Conservation (phyloP, 2,888 invertebrate species). For the Eupithecia exiguata region DNA sequence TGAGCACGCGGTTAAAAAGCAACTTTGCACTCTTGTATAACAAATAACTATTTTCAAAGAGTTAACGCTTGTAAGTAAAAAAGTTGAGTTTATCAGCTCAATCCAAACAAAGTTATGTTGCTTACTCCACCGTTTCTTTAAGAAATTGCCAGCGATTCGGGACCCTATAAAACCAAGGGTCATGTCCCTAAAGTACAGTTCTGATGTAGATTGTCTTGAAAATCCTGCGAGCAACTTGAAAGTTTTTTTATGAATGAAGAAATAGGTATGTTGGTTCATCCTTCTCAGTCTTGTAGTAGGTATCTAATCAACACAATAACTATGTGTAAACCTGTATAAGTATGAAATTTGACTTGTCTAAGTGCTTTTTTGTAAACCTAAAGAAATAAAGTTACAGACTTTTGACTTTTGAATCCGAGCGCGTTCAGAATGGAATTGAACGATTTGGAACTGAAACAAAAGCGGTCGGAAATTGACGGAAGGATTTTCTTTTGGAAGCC, state of each 20-base stretch:
- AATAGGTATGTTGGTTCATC: not conserved
- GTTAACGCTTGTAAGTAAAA: not conserved
- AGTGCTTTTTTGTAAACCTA: too few species aligned
- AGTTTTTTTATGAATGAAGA: not conserved
- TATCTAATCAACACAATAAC: too few species aligned
- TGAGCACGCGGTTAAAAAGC: too few species aligned
- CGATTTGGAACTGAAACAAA: too few species aligned
- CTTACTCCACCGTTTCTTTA: not conserved
- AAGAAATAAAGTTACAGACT: too few species aligned
- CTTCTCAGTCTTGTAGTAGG: not conserved
- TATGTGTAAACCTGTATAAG: too few species aligned
- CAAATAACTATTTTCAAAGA: not conserved
- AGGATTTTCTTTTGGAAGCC: too few species aligned
- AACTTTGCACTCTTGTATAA: too few species aligned
- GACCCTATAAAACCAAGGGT: not conserved
- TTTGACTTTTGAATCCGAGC: too few species aligned
- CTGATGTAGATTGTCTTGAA: not conserved
- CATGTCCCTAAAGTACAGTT: not conserved
- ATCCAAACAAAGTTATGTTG: not conserved
- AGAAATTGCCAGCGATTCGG: constrained; percentile 3
- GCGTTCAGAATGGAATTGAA: too few species aligned
- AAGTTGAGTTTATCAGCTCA: not conserved
- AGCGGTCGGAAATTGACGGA: too few species aligned
- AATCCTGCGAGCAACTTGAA: not conserved
- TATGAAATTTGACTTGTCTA: too few species aligned